These are phyloP conservation scores for Cryptocheilus praepositus DNA, from an alignment of 2,888 invertebrate species.

Conservation along the genomic window DNA sequence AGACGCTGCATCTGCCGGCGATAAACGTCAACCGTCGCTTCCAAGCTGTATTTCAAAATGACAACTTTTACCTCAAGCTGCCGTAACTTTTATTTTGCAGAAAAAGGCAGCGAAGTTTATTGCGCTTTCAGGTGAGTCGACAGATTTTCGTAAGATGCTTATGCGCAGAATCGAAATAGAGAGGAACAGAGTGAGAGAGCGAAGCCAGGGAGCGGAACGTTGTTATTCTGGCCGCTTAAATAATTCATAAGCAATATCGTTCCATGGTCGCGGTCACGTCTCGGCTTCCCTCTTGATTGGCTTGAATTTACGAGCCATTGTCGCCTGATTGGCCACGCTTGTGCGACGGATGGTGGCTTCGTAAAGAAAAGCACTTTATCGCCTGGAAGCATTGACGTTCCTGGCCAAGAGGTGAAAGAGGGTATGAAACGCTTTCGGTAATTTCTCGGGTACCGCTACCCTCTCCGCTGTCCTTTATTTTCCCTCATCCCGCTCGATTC, in stretches of 20 bases:
- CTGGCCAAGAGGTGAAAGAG: conserved; percentile 31
- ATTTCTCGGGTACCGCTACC: conserved; percentile 40
- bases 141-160: too few relatives aligned
- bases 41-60: too few relatives aligned
- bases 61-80: too few relatives aligned
- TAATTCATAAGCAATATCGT: conserved; percentile 73
- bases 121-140: too few relatives aligned
- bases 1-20: background rate
- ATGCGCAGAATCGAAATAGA: conserved; percentile 1
- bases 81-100: too few relatives aligned
- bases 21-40: too few relatives aligned
- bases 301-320: conserved; percentile 73
- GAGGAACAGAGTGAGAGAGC: conserved; percentile 10
- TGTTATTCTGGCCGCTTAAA: conserved; percentile 65
- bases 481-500: background rate
- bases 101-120: too few relatives aligned
- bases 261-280: conserved; percentile 69
- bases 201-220: conserved; percentile 32
- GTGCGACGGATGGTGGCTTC: conserved; percentile 64
- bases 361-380: conserved; percentile 67
- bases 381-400: conserved; percentile 58
- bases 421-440: conserved; percentile 52
- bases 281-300: conserved; percentile 69
- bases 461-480: conserved; percentile 21
- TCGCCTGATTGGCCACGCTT: conserved; percentile 72